These are phyloP conservation scores for Copidosoma floridanum DNA, from an alignment of 1,140 invertebrate genomes.

Conservation along the genomic window DNA sequence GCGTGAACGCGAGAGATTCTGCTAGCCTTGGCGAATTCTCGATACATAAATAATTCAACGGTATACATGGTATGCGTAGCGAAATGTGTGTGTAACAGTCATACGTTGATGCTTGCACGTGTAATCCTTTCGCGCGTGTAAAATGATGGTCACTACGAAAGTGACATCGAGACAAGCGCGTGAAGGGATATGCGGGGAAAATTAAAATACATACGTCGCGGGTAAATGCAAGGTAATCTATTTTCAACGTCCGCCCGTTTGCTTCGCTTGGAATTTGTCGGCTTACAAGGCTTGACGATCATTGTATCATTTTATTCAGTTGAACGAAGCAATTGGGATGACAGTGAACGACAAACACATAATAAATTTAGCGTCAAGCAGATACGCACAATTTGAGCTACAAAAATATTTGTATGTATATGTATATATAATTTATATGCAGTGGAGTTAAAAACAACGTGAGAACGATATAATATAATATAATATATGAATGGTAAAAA, in stretches of 20 bases:
- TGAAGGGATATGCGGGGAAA: background rate
- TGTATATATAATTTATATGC: conserved; percentile 1
- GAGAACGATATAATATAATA: conserved; percentile 3
- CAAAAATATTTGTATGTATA: too few relatives aligned
- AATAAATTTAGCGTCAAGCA: conserved; percentile 3
- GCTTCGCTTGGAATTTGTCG: too few relatives aligned
- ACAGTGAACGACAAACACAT: conserved; percentile 21
- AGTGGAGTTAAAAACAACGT: background rate
- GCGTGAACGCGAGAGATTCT: too few relatives aligned
- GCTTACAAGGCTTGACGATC: too few relatives aligned
- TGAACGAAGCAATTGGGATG: conserved; percentile 17
- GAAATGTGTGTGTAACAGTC: too few relatives aligned
- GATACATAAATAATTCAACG: conserved; percentile 3
- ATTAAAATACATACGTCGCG: background rate
- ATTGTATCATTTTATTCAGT: too few relatives aligned
- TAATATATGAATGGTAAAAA: conserved; percentile 1
- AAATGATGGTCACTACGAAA: background rate
- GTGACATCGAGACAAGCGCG: background rate
- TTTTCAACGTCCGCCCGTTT: conserved; percentile 4
- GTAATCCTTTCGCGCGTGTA: background rate
- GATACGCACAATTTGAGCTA: background rate
- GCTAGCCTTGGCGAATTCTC: background rate
- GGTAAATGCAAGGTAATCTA: background rate
- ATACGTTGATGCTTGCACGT: too few relatives aligned
- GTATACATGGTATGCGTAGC: too few relatives aligned